Evolutionary conservation across 2,797 vertebrate species (phyloP).

Genomic region (Pangasius macronema): DNA sequence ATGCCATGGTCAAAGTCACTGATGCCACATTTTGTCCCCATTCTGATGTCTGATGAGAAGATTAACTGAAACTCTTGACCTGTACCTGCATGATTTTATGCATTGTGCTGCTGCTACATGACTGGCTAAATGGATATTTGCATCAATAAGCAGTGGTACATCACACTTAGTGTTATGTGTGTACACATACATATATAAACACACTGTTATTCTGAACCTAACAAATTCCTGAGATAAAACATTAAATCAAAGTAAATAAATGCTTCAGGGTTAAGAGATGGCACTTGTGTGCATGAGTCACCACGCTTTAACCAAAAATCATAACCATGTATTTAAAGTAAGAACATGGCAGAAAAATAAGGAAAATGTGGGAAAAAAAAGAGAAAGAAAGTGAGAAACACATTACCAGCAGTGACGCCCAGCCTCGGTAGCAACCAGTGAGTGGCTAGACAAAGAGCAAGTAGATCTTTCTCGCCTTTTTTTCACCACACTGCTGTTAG

Average conservation of each 20-base stretch:
- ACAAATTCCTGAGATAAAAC: neutral
- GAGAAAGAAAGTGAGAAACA: slow-evolving; percentile 34
- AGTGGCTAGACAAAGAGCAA: slow-evolving; percentile 59
- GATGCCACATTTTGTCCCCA: neutral
- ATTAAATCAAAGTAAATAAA: neutral
- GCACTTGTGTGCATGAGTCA: neutral
- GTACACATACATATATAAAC: neutral
- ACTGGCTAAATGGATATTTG: neutral
- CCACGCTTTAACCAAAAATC: neutral
- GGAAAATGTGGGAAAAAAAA: neutral
- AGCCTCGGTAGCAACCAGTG: neutral
- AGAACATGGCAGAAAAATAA: neutral
- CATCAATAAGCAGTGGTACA: neutral
- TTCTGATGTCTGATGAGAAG: neutral
- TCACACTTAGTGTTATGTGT: neutral
- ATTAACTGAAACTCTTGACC: neutral
- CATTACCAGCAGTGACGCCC: slow-evolving; percentile 1
- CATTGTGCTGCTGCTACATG: neutral
- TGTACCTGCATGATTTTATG: neutral
- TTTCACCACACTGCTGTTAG: slow-evolving; percentile 59
- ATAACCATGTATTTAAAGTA: neutral
- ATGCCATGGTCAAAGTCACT: neutral
- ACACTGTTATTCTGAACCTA: neutral
- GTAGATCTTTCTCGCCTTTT: slow-evolving; percentile 60
- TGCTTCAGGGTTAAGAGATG: neutral